Evolutionary conservation across 2,113 vertebrate genomes (phyloP), one percentile per base, ranked within the genome.

Genomic region (Orcinus orca): DNA sequence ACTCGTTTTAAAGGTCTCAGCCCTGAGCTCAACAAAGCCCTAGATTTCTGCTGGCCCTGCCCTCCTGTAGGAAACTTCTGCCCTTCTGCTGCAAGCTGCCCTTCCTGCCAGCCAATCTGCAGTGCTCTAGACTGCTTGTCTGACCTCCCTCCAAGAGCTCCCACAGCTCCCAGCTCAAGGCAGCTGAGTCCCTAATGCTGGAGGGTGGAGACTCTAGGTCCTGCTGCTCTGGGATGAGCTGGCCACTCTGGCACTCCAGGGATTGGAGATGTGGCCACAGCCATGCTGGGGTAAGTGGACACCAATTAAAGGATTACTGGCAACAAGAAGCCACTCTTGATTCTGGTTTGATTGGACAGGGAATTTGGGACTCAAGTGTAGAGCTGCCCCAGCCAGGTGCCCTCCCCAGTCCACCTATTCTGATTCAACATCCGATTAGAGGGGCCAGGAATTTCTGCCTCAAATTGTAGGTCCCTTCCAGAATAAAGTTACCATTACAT

Each of bases 241-340:
- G 31, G n/a, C 53, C 23, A 23, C 50, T 50, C 82, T 21, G 81
- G 71, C 21, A 41, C 83, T 82, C 84, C 79, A 50, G 84, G 94
- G 81, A 92, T 25, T 53, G 14, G 74, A 36, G 47, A 68, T 47
- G 25, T 62, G 33, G 62, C 74, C 80, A 25, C 97, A 95, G 76
- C 95, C 88, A 88, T 55, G 47, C 31, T 38, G 38, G 20, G n/a
- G 15, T 88, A 86, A 77, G 79, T 86, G 91, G 84, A 92, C n/a
- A 79, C 18, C 80, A 94, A 79, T 74, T 68, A 96, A 88, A 97
- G 85, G 76, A 62, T 93, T 83, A 62, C 33, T 20, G 31, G 70
- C 58, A 80, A 41, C 12, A n/a, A 68, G 81, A 90, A 94, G 29
- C 31, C 47, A 41, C 82, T 67, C 83, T 23, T 79, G 92, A 76